These are phyloP conservation scores for Latrodectus geometricus DNA, from an alignment of 1,140 invertebrate genomes.

Conservation along the genomic window DNA sequence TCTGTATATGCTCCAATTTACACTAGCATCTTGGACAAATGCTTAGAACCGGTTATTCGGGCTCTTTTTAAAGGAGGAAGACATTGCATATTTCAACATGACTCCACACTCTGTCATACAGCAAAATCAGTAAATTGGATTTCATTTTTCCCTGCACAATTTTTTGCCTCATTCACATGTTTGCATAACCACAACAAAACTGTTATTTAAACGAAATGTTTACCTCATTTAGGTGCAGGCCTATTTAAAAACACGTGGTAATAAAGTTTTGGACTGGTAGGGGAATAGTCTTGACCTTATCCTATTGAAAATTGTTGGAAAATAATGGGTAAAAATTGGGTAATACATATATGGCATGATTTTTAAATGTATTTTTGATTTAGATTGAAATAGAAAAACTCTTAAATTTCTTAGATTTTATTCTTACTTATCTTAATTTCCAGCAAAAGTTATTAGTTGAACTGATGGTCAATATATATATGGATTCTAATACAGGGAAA, in stretches of 20 bases:
- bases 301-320: slow-evolving; percentile 26
- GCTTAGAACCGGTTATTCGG: slow-evolving; percentile 4
- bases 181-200: background rate
- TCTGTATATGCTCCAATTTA: slow-evolving; percentile 4
- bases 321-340: too few relatives aligned
- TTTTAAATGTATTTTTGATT: too few relatives aligned
- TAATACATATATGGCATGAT: slow-evolving; percentile 23
- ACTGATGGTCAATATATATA: too few relatives aligned
- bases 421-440: too few relatives aligned
- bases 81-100: slow-evolving; percentile 7
- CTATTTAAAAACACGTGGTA: background rate
- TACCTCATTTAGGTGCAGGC: background rate
- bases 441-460: too few relatives aligned
- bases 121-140: slow-evolving; percentile 10
- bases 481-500: too few relatives aligned
- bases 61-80: background rate
- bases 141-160: too few relatives aligned
- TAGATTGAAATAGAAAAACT: too few relatives aligned
- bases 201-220: background rate
- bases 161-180: too few relatives aligned
- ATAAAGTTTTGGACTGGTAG: slow-evolving; percentile 11
- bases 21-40: background rate
- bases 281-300: slow-evolving; percentile 6
- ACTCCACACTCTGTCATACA: background rate
- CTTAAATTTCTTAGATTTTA: too few relatives aligned